Base-by-base conservation (phyloP, 1,140 invertebrate species). In the Rhyzopertha dominica region DNA sequence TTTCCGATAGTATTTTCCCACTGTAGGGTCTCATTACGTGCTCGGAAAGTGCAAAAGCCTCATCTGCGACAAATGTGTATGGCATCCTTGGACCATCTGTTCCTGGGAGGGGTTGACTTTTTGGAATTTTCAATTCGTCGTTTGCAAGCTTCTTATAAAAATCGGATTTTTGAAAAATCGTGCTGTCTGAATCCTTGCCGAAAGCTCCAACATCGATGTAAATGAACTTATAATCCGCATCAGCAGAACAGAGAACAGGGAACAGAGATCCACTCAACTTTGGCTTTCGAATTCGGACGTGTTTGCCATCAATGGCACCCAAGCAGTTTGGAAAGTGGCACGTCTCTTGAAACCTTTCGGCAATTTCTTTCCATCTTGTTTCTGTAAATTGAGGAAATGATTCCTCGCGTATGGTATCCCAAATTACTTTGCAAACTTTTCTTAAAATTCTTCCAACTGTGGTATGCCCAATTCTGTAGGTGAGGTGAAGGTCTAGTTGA, bases 251-350 rank as follows among this genome's bases (percentile, higher is more conserved):
- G 58, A 38, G 62, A 65, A 49, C 62, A 63, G 28, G 50, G 63
- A 51, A 49, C 58, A 57, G 48, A n/a, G 61, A 64, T 43, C 66
- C 63, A 55, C 59, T 60, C 36, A 49, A 20, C 13, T 10, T 13
- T 14, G 59, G 54, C 25, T 50, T 46, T 46, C 59, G 48, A 25
- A 71, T 59, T 47, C 58, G 42, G 23, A 70, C 50, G 41, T 71
- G 68, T 38, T 70, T 72, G 14, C 68, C 69, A 42, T 65, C 64
- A 8, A 66, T 37, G n/a, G 63, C 57, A 24, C 58, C 62, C 2
- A 67, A 31, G 43, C 59, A 67, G 43, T 67, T 59, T 10, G 66
- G 62, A 32, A 68, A 61, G 57, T 66, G 36, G 61, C 58, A 44
- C 46, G 45, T 22, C 46, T 44, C 8, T 50, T 20, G 43, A 62